phyloP scores from a whole-genome alignment of 2,888 invertebrate species.

The Malachius bipustulatus region DNA sequence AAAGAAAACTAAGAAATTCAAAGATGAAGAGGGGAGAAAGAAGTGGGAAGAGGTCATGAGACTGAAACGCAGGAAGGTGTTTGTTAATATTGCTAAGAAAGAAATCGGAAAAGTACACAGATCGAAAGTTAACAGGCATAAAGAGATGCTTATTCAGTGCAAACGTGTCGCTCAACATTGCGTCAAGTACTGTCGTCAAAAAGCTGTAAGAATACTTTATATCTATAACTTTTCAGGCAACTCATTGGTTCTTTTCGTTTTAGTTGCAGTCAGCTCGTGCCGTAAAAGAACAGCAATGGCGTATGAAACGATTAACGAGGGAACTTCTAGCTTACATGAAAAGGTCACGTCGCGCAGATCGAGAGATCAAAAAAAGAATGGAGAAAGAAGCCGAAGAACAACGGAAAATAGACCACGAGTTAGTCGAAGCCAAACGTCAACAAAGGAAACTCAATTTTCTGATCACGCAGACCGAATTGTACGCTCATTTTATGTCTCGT shows the following conservation, averaged over 20 bases:
- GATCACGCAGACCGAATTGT: constrained; percentile 92
- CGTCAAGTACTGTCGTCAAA: constrained; percentile 65
- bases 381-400: constrained; percentile 95
- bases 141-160: constrained; percentile 74
- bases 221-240: constrained; percentile 3
- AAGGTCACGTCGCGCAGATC: constrained; percentile 83
- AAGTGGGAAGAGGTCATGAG: constrained; percentile 71
- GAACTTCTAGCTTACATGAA: constrained; percentile 93
- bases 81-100: constrained; percentile 84
- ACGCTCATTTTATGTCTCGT: constrained; percentile 93
- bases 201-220: constrained; percentile 44
- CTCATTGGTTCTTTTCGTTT: constrained; percentile 13
- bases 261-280: constrained; percentile 75
- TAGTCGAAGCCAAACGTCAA: constrained; percentile 79
- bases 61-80: constrained; percentile 71
- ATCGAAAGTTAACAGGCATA: constrained; percentile 72
- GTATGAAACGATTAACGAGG: constrained; percentile 78
- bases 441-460: constrained; percentile 90
- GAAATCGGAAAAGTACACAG: constrained; percentile 87
- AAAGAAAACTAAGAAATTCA: constrained; percentile 32
- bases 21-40: constrained; percentile 40
- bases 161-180: constrained; percentile 75
- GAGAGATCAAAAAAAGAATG: constrained; percentile 75
- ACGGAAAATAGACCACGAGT: constrained; percentile 78
- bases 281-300: constrained; percentile 86